phyloP scores from a whole-genome alignment of 2,113 vertebrate species.

The Sclerurus mexicanus region DNA sequence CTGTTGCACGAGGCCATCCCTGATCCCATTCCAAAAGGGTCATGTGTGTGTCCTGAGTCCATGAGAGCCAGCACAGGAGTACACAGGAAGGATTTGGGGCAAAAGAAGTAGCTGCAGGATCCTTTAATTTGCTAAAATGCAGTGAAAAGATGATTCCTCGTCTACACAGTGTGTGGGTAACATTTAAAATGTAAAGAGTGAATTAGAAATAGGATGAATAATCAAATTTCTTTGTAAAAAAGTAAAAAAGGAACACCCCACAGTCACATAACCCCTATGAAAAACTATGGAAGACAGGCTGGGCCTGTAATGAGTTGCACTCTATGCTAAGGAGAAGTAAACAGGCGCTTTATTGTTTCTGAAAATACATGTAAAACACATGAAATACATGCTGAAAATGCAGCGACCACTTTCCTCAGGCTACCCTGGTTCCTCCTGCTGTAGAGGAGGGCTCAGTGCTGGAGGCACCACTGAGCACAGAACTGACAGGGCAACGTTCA shows the following conservation, averaged over 20 bases:
- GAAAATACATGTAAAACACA: neutral
- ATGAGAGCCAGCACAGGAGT: neutral
- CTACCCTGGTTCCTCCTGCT: neutral
- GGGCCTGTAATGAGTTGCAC: neutral
- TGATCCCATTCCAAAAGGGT: neutral
- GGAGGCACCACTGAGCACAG: neutral
- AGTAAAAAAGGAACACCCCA: neutral
- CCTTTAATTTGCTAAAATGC: neutral
- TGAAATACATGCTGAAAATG: no score
- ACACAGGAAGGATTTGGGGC: neutral
- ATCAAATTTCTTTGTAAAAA: neutral
- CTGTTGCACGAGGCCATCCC: neutral
- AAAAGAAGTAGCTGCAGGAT: neutral
- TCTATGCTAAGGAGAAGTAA: neutral
- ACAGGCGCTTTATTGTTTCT: neutral
- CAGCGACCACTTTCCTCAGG: neutral
- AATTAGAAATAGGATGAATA: neutral
- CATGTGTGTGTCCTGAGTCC: neutral
- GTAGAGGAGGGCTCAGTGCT: neutral
- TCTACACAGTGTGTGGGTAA: neutral
- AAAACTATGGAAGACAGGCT: neutral
- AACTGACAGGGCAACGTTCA: neutral
- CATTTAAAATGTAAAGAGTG: neutral
- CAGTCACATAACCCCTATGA: no score
- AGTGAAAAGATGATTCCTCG: neutral